Base-by-base conservation (phyloP, 2,888 invertebrate genomes). In the Himalopsyche tibetana region DNA sequence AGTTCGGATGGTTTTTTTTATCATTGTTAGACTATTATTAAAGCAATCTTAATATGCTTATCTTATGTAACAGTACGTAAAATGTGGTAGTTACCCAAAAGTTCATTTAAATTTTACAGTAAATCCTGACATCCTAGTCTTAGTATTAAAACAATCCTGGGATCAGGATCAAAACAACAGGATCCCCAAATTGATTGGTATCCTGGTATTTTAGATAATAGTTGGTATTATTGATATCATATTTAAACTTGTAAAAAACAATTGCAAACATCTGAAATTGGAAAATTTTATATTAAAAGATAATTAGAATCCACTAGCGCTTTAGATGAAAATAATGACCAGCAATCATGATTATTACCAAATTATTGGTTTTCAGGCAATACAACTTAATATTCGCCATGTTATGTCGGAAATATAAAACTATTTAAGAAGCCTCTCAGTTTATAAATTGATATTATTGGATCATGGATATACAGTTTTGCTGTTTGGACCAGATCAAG, bases 241-340 rank as follows among this genome's bases (percentile, higher is more conserved):
- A 8, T 42, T 42, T 42, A 4, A 4, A 55, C 12, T 17, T 12
- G 4, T 55, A n/a, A 56, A 56, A 19, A 28, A 19, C 6, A 56
- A 19, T 63, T 63, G 63, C 19, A 19, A 63, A 63, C 63, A 63
- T 28, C 63, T 63, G 63, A 8, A 19, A 63, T 63, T 63, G 19
- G n/a, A 19, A 28, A 63, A 63, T 19, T 3, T 63, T 19, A 63
- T 63, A 63, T 63, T 19, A 63, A 63, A 63, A 63, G 63, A 63
- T 63, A 28, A 63, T 63, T 63, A 63, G 63, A 63, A 19, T 63
- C 63, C 5, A 1, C 63, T 5, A 63, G 19, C 63, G 11, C 8
- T 63, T 63, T 63, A 63, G 63, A 63, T 63, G 63, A 63, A 63
- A 63, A 63, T 63, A 63, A 63, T 63, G 63, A 63, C 28, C 63